phyloP scores from a whole-genome alignment of 2,888 invertebrate species.

The Drosophila pegasa region DNA sequence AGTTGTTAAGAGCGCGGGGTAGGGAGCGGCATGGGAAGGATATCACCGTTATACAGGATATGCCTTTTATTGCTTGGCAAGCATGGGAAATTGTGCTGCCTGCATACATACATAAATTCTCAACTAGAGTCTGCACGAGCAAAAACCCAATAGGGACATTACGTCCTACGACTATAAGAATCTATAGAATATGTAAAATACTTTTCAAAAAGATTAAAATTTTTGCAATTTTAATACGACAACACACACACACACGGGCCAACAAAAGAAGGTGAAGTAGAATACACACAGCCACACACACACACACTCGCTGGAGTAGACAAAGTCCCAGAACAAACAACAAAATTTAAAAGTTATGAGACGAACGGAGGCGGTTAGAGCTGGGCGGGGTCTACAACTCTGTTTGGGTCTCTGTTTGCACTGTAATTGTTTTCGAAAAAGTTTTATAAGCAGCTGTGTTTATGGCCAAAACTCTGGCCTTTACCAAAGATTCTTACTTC shows the following conservation, averaged over 20 bases:
- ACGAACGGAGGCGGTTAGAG: no score
- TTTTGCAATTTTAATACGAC: conserved; percentile 77
- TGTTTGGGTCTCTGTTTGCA: conserved; percentile 44
- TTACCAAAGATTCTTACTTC: background rate
- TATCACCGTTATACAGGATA: conserved; percentile 69
- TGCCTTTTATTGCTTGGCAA: conserved; percentile 75
- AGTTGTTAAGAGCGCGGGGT: conserved; percentile 5
- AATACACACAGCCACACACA: conserved; percentile 9
- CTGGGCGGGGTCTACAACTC: conserved; percentile 4
- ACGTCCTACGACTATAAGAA: conserved; percentile 47
- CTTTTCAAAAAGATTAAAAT: conserved; percentile 78
- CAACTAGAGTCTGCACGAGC: conserved; percentile 43
- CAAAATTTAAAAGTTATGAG: conserved; percentile 62
- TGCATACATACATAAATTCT: conserved; percentile 79
- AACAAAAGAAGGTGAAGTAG: conserved; percentile 23
- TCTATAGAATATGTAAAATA: conserved; percentile 77
- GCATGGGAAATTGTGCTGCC: conserved; percentile 77
- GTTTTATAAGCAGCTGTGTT: conserved; percentile 61
- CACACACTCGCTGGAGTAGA: conserved; percentile 25
- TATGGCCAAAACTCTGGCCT: conserved; percentile 46
- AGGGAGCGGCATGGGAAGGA: conserved; percentile 10
- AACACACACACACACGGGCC: conserved; percentile 27
- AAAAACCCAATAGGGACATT: conserved; percentile 77
- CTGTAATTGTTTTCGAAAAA: conserved; percentile 61
- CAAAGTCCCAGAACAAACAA: conserved; percentile 73